Base-by-base conservation (phyloP, 2,888 invertebrate species). In the Esperia sulphurella region DNA sequence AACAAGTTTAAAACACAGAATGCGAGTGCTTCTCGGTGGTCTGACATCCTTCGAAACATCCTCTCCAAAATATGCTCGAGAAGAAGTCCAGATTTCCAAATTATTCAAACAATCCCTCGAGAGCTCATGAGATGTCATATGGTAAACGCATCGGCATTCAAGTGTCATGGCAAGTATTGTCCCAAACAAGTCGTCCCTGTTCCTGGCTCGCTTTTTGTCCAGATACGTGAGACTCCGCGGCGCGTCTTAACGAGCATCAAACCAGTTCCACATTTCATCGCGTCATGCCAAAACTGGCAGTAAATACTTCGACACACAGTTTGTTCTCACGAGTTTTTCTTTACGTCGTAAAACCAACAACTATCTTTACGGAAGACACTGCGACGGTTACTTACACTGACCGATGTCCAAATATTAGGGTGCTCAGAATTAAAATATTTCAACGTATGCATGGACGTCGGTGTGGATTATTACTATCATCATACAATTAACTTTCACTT, bases 241-340 rank as follows among this genome's bases (percentile, higher is more conserved):
- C 83, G 83, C 79, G 78, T 75, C 78, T 71, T 83, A 84, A 83
- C 86, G 75, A 84, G 75, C 78, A 73, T 73, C 71, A 79, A 85
- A 84, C 87, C 80, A 75, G 87, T 85, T 83, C 77, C 66, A 79
- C 75, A 72, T 80, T 73, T 79, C 75, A 74, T 68, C 73, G 68
- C 71, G 72, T 81, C 79, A 83, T 73, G 70, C 83, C 79, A 79
- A 85, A 83, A 71, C 74, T 81, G 75, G 79, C 76, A 73, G 77
- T 80, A 78, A 83, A 80, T 76, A 72, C 76, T 71, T 69, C 64
- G 65, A 73, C 71, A 76, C 72, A 66, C 56, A 57, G 65, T 71
- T 68, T 70, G 61, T 68, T 77, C 69, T 72, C 72, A 68, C 71
- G 61, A 63, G 52, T 63, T 79, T 71, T 77, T 68, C 51, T 62